phyloP scores from a whole-genome alignment of 2,113 vertebrate genomes.

The Oreocharis arfaki region DNA sequence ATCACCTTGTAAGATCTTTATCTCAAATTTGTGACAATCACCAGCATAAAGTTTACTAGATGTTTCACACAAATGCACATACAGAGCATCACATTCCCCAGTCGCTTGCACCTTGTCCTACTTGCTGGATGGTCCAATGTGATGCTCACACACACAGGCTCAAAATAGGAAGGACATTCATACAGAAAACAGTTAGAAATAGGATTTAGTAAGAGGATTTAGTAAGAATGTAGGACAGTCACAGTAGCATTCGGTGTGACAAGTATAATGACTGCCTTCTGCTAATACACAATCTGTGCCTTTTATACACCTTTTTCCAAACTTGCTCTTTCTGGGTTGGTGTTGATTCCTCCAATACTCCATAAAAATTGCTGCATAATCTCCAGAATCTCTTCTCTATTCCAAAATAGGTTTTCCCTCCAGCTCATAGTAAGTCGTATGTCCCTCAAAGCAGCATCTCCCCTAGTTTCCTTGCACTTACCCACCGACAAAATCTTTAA shows the following conservation, averaged over 20 bases:
- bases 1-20: neutral
- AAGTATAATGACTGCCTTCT: neutral
- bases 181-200: neutral
- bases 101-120: neutral
- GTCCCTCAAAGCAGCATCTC: neutral
- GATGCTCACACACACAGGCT: neutral
- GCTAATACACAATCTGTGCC: neutral
- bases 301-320: neutral
- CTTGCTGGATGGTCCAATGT: neutral
- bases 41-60: neutral
- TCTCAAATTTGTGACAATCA: neutral
- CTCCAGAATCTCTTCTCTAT: neutral
- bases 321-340: neutral
- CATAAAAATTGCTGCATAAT: neutral
- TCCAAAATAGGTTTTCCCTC: neutral
- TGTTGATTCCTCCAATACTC: neutral
- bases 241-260: neutral
- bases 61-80: neutral
- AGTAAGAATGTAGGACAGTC: neutral
- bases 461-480: neutral
- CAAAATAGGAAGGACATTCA: neutral
- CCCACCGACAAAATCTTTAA: neutral
- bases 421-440: neutral
- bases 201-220: neutral
- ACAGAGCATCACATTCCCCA: neutral